phyloP scores from a whole-genome alignment of 1,140 invertebrate species.

The Lordiphosa clarofinis region DNA sequence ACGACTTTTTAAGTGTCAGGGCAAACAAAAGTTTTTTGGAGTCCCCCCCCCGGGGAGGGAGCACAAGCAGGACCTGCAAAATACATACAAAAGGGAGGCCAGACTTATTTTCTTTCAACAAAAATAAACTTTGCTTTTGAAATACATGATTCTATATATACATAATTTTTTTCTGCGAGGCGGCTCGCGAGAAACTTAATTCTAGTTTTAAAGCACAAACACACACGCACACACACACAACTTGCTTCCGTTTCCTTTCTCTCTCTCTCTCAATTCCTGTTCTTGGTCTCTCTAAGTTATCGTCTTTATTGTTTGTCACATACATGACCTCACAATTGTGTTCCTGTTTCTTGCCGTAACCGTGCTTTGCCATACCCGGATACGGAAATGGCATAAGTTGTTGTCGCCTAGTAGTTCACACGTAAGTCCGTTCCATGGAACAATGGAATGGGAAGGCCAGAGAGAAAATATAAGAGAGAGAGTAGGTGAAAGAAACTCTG shows the following conservation, averaged over 20 bases:
- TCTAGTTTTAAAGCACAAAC: constrained; percentile 54
- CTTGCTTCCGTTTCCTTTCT: constrained; percentile 61
- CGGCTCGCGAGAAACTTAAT: constrained; percentile 52
- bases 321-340: constrained; percentile 74
- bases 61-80: constrained; percentile 1
- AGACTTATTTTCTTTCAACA: constrained; percentile 59
- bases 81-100: constrained; percentile 43
- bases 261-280: constrained; percentile 11
- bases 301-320: constrained; percentile 77
- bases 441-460: constrained; percentile 54
- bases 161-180: constrained; percentile 5
- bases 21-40: constrained; percentile 64
- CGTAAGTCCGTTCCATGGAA: constrained; percentile 70
- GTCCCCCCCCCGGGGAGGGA: constrained; percentile 9
- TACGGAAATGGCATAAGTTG: constrained; percentile 77
- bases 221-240: constrained; percentile 11
- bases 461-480: too few relatives aligned
- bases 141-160: constrained; percentile 43
- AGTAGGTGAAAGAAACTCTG: constrained; percentile 4
- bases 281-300: constrained; percentile 57
- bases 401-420: constrained; percentile 76
- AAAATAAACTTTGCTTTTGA: constrained; percentile 62
- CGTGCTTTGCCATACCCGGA: constrained; percentile 30
- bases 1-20: constrained; percentile 73
- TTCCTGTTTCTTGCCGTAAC: constrained; percentile 41